Percentiles rank a stretch among this genome's conserved stretches.
phyloP scores from a whole-genome alignment of 2,113 vertebrate genomes.

The Trachemys scripta region DNA sequence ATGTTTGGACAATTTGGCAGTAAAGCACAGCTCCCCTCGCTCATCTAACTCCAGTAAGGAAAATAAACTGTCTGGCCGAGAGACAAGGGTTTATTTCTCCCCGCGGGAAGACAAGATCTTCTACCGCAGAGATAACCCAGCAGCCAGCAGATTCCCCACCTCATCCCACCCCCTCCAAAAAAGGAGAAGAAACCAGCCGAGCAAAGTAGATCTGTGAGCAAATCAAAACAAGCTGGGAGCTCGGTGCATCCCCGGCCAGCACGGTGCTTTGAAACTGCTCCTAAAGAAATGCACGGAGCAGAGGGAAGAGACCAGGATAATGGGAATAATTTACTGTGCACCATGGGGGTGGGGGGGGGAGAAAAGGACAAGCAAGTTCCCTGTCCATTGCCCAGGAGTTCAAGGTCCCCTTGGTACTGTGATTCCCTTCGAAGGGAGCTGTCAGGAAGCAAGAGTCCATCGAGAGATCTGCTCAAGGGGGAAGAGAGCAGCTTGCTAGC shows the following conservation, averaged over 20 bases:
- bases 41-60: neutral
- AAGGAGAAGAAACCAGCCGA: neutral
- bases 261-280: neutral
- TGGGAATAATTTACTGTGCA: rapidly evolving
- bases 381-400: rapidly evolving
- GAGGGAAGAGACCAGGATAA: neutral
- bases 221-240: neutral
- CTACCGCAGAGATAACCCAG: neutral
- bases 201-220: neutral
- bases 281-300: rapidly evolving
- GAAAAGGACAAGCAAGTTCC: rapidly evolving
- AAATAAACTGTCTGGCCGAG: neutral
- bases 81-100: neutral
- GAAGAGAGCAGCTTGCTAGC: neutral
- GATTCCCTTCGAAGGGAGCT: neutral
- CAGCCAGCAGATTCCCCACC: neutral
- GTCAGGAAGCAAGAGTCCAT: neutral
- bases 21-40: neutral
- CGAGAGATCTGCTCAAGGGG: neutral
- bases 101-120: rapidly evolving
- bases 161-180: neutral
- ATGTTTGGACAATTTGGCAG: neutral
- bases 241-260: rapidly evolving
- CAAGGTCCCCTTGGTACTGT: neutral
- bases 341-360: rapidly evolving